Percentiles rank a stretch among this genome's conserved stretches.
Evolutionary conservation across 2,888 invertebrate species (phyloP).

Genomic region (Antitype chi): DNA sequence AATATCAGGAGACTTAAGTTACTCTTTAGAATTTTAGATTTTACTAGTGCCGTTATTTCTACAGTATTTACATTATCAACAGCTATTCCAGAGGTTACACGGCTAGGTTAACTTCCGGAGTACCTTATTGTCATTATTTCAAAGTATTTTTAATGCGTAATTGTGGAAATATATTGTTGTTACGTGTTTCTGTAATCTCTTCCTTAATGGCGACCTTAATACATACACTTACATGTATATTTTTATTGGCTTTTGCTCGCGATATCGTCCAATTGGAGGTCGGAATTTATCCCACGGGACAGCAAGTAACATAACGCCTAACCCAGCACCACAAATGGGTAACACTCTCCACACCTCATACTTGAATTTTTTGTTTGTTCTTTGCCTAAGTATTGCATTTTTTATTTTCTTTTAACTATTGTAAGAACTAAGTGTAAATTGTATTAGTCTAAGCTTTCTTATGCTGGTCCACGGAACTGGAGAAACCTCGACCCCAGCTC

Average conservation of each 20-base stretch:
- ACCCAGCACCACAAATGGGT: not conserved
- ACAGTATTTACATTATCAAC: not conserved
- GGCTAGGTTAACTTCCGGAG: conserved; percentile 37
- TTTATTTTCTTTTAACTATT: too few relatives aligned
- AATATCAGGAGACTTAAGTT: not conserved
- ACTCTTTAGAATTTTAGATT: not conserved
- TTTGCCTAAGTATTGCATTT: too few relatives aligned
- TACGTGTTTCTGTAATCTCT: conserved; percentile 48
- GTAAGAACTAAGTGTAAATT: too few relatives aligned
- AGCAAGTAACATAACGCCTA: not conserved
- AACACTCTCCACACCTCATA: not conserved
- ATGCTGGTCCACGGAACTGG: not conserved
- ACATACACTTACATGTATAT: not conserved
- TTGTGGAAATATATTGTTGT: conserved; percentile 17
- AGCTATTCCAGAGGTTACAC: conserved; percentile 14
- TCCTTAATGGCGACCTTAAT: conserved; percentile 42
- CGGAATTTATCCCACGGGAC: not conserved
- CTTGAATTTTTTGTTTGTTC: too few relatives aligned
- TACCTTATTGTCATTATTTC: conserved; percentile 24
- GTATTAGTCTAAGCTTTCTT: not conserved
- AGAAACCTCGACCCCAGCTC: not conserved
- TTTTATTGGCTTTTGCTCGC: not conserved
- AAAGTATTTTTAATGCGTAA: conserved; percentile 37
- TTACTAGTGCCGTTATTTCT: not conserved
- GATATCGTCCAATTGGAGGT: not conserved